Base-by-base conservation (phyloP, 2,797 vertebrate species). In the Octomys mimax region DNA sequence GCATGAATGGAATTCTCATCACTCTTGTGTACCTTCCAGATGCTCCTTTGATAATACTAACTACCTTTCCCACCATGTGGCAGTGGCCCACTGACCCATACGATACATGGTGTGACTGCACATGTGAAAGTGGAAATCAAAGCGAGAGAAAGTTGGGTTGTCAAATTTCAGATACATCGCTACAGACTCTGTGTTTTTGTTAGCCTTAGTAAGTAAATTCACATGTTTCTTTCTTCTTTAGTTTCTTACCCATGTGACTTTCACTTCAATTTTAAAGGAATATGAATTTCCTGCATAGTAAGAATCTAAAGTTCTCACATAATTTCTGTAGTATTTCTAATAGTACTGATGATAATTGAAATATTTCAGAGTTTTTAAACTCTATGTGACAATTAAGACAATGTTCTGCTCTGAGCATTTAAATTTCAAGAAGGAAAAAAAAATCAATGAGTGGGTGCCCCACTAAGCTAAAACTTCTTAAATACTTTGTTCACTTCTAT, bases 1-100 rank as follows among this genome's bases (percentile, higher is more conserved):
- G 64, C 22, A 79, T 73, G 94, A 92, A 95, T 98, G 98, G 97
- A 96, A 95, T 97, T 97, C 97, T 97, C 97, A 97, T 97, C 88
- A 98, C 91, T 87, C 87, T 91, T 94, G 82, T 78, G 49, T 93
- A 80, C 90, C 78, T 84, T 96, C 96, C 98, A 98, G 95, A 96
- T 97, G 97, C 77, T 71, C 88, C 94, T 98, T 98, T 97, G 97
- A 96, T 97, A 95, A 54, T 92, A 66, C 73, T 88, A 89, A 94
- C 93, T 93, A 84, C 92, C 83, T 87, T 52, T 36, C 71, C 57
- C 75, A 73, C 89, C 93, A 94, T 95, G 92, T 96, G 92, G 79
- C 36, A 93, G 92, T 54, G 62, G 49, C 59, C 90, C 96, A 95
- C 57, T 98, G 97, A 98, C 96, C 98, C 96, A 94, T 97, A 91